Conservation (phyloP, 2,888 invertebrate genomes). For the Glaucopsyche alexis region DNA sequence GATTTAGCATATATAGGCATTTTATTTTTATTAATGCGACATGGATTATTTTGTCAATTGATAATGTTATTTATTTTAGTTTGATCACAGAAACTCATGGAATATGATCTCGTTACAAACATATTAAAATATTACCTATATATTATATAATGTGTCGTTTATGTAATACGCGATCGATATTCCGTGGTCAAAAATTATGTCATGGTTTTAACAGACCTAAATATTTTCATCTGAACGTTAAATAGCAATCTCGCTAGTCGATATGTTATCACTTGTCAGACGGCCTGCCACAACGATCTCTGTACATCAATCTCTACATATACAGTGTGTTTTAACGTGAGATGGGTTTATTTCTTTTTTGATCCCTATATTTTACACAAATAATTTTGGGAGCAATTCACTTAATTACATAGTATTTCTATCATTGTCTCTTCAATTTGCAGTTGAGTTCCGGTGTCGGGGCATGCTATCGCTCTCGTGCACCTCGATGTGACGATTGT, state of each 20-base stretch:
- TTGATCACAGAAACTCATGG: background rate
- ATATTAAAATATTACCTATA: too few relatives aligned
- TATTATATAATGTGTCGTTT: too few relatives aligned
- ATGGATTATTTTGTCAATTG: background rate
- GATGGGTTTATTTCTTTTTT: background rate
- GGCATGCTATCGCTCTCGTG: too few relatives aligned
- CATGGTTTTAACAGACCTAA: background rate
- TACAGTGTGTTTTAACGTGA: background rate
- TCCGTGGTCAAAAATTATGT: background rate
- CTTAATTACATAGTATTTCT: background rate
- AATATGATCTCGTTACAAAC: too few relatives aligned
- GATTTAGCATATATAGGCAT: background rate
- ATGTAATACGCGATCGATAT: background rate
- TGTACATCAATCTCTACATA: background rate
- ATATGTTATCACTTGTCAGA: background rate
- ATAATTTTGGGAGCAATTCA: background rate
- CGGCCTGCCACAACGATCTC: background rate
- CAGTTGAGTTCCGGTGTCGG: background rate
- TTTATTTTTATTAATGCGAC: background rate
- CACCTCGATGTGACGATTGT: background rate
- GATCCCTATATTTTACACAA: too few relatives aligned
- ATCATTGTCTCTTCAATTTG: background rate
- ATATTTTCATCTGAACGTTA: background rate
- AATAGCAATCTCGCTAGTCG: background rate
- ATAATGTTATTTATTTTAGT: constrained; percentile 11